Base-by-base conservation (phyloP, 2,888 invertebrate species). In the Penaeus monodon region DNA sequence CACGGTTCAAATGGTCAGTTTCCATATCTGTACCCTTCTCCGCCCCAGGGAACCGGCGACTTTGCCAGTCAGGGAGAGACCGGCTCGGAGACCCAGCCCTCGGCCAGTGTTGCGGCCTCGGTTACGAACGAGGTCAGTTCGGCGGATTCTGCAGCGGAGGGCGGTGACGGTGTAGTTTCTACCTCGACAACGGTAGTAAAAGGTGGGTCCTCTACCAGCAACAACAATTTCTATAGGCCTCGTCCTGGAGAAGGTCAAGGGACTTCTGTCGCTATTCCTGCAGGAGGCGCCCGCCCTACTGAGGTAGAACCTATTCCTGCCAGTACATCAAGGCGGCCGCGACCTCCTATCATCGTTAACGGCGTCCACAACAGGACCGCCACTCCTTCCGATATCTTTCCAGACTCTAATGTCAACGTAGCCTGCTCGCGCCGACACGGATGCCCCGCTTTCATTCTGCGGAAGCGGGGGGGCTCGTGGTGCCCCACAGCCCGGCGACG, bases 141-240 rank as follows among this genome's bases (percentile, higher is more conserved):
- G 74, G 83, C 83, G 20, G 33, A 73, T 49, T 83, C 83, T 22
- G 38, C 64, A 33, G 83, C 83, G 74, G 73, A 73, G 22, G 83
- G 83, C 14, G 63, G 63, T 64, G 83, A 63, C 12, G 83, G 76
- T 22, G 57, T 74, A 29, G 76, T 83, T 29, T 83, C 83, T 8
- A 65, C 83, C 10, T 83, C 83, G n/a, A 83, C 83, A 57, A 83
- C 83, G 10, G 22, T 83, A 33, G 49, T 83, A 22, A 83, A 57
- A 63, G 83, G 83, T 12, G 83, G 83, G 20, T 74, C 83, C n/a
- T 83, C 83, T 22, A 83, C 83, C 20, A 83, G 83, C 33, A 83
- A 83, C 33, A 83, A 83, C 38, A 83, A 83, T 29, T 83, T 83
- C 38, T 83, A 74, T 65, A 33, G 83, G 3, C 79, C 79, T 12